Conservation (phyloP, 2,888 invertebrate genomes). For the Torymus texanus region DNA sequence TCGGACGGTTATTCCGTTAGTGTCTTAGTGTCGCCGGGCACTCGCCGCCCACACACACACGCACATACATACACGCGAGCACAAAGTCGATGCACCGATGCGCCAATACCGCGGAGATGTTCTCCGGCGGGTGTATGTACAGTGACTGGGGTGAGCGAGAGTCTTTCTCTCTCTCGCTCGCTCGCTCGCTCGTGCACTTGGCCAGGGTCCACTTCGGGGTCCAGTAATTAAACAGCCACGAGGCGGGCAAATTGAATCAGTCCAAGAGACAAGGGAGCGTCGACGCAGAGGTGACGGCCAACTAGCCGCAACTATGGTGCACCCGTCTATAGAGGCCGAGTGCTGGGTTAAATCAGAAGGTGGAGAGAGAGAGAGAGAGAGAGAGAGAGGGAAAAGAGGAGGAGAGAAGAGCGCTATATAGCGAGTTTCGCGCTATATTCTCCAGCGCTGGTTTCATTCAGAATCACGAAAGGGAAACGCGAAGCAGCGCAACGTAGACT, state of each 20-base stretch:
- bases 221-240: constrained; percentile 75
- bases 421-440: constrained; percentile 28
- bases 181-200: constrained; percentile 40
- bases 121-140: constrained; percentile 45
- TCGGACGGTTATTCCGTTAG: constrained; percentile 72
- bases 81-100: constrained; percentile 60
- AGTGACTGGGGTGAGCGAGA: constrained; percentile 56
- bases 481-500: background rate
- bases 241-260: constrained; percentile 75
- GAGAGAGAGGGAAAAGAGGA: too few species aligned
- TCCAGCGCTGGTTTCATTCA: constrained; percentile 8
- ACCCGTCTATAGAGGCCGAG: constrained; percentile 10
- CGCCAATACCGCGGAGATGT: constrained; percentile 57
- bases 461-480: constrained; percentile 16
- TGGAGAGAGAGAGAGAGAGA: constrained; percentile 4
- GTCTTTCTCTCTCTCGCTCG: constrained; percentile 51
- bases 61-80: background rate
- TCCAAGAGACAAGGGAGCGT: constrained; percentile 74
- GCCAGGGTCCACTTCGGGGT: constrained; percentile 71
- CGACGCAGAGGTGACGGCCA: constrained; percentile 74
- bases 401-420: background rate
- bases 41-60: background rate
- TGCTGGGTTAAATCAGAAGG: constrained; percentile 30
- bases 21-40: constrained; percentile 66
- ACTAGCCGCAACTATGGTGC: constrained; percentile 72